These are phyloP conservation scores for Drosophila meridionalis DNA, from an alignment of 2,888 invertebrate species.

Conservation along the genomic window DNA sequence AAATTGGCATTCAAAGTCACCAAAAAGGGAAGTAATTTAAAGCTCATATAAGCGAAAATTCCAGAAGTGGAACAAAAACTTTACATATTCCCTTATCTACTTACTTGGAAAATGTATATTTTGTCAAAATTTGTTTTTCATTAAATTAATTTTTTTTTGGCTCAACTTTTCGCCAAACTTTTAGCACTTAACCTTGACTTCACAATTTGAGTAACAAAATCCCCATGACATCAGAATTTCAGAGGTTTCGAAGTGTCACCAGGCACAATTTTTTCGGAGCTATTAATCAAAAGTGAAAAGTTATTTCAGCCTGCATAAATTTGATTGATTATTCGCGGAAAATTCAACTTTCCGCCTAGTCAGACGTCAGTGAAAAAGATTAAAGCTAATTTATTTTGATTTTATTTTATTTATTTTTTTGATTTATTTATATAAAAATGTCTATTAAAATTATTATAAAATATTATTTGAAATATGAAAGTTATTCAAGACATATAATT, in stretches of 20 bases:
- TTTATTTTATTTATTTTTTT: neutral
- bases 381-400: neutral
- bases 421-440: neutral
- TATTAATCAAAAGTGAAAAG: conserved; percentile 20
- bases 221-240: neutral
- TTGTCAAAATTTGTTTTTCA: neutral
- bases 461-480: neutral
- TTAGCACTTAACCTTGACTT: neutral
- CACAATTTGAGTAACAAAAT: neutral
- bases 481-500: neutral
- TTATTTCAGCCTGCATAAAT: conserved; percentile 1
- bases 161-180: neutral
- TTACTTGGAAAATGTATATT: neutral
- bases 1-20: neutral
- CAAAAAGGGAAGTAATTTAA: neutral
- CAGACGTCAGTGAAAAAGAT: neutral
- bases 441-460: neutral
- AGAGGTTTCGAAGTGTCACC: neutral
- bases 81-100: neutral
- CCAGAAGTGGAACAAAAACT: neutral
- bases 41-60: neutral
- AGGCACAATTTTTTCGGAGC: neutral
- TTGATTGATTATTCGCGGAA: conserved; percentile 13
- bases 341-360: neutral
- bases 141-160: neutral